Base-by-base conservation (phyloP, 2,888 invertebrate genomes). In the Lasioglossum malachurum region DNA sequence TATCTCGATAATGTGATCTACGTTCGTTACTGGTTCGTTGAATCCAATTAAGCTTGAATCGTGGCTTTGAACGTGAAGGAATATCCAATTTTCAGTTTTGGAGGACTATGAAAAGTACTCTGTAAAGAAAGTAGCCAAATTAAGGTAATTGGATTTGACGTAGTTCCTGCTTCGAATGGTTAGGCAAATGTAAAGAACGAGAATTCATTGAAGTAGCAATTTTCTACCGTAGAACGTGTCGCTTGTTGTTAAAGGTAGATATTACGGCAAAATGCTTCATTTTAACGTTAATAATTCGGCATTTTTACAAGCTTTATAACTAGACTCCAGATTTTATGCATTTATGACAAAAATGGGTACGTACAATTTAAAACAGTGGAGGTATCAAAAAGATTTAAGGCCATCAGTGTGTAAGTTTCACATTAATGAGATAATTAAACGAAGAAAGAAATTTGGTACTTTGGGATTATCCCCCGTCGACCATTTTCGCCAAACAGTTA, bases 71-170 rank as follows among this genome's bases (percentile, higher is more conserved):
- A 69, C 38, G 12, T 8, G 46, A 57, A 75, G 76, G 77, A 44
- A 60, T n/a, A 35, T 57, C 16, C 77, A 84, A 83, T 77, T 64
- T 83, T 38, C 38, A n/a, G 14, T 16, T 5, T 44, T 44, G 27
- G 38, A 60, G 69, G 23, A 60, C 27, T 27, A 31, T 16, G 72
- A 46, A 75, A 71, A 44, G 31, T 35, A 71, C 64, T 60, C 49
- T 46, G 57, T 19, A 72, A 67, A 69, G 82, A 53, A 75, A 76
- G 46, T 76, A 64, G 87, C 74, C 76, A 80, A 87, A 87, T 87
- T 87, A 87, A 64, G 67, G 71, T 87, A 87, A 87, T 87, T 87
- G 87, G 80, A 83, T 87, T 78, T 75, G 41, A 46, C 78, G 67
- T 60, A 64, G 46, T 80, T 80, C 1, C 75, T 57, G 57, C 53